Conservation (phyloP, 2,888 invertebrate species). For the Shargacucullia verbasci region DNA sequence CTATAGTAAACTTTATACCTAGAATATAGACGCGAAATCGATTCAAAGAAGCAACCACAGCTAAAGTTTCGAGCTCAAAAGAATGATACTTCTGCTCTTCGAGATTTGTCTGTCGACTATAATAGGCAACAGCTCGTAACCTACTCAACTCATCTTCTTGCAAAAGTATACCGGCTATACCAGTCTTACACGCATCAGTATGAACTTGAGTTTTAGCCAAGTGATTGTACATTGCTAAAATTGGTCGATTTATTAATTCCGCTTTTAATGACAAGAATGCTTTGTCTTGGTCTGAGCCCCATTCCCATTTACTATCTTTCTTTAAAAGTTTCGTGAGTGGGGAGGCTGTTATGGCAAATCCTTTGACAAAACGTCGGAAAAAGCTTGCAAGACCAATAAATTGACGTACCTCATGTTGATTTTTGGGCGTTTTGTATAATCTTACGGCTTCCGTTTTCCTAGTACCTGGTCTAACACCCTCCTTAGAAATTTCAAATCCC, state of each 20-base stretch:
- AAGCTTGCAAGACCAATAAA: too few relatives aligned
- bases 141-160: neutral
- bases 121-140: slow-evolving; percentile 1
- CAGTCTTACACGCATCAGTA: neutral
- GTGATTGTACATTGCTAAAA: neutral
- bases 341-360: too few relatives aligned
- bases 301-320: too few relatives aligned
- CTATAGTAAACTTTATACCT: neutral
- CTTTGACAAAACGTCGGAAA: too few relatives aligned
- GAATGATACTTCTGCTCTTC: slow-evolving; percentile 6
- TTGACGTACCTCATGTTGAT: too few relatives aligned
- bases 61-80: slow-evolving; percentile 3
- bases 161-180: neutral
- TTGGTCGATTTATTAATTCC: too few relatives aligned
- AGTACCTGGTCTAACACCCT: slow-evolving; percentile 1
- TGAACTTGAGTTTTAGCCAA: slow-evolving; percentile 1
- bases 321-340: too few relatives aligned
- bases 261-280: too few relatives aligned
- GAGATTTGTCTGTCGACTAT: slow-evolving; percentile 5
- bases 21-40: slow-evolving; percentile 2
- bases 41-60: slow-evolving; percentile 4
- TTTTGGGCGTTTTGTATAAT: neutral
- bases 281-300: too few relatives aligned
- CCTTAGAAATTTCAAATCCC: slow-evolving; percentile 8
- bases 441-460: slow-evolving; percentile 4